phyloP scores from a whole-genome alignment of 2,113 vertebrate species.

The Paratilapia polleni region DNA sequence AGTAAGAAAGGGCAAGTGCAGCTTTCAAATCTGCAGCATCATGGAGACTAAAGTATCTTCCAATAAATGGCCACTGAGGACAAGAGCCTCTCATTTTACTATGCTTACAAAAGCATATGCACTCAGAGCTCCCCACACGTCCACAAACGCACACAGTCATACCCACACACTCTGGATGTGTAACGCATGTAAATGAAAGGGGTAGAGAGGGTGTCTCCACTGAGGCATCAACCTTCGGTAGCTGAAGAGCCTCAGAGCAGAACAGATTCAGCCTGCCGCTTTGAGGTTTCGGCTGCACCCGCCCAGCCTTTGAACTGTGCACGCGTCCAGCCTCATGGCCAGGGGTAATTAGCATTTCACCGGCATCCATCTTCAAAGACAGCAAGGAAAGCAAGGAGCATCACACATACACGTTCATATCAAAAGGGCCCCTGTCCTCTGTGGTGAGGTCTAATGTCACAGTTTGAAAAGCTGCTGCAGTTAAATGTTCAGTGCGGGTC shows the following conservation, averaged over 20 bases:
- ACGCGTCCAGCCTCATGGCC: conserved; percentile 58
- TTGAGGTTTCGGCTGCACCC: conserved; percentile 64
- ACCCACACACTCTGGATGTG: conserved; percentile 30
- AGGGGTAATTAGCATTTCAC: conserved; percentile 71
- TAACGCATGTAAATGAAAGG: conserved; percentile 37
- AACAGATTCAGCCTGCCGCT: conserved; percentile 64
- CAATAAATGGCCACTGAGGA: conserved; percentile 7
- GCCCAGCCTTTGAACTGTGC: conserved; percentile 69
- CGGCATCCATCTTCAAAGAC: conserved; percentile 72
- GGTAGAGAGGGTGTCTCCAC: conserved; percentile 39
- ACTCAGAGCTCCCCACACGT: background rate
- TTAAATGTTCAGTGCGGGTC: conserved; percentile 17
- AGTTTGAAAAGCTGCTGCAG: conserved; percentile 52
- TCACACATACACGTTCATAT: conserved; percentile 46
- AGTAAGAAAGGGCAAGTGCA: background rate
- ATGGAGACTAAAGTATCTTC: conserved; percentile 21
- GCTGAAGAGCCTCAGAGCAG: conserved; percentile 57
- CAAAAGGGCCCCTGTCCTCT: conserved; percentile 58
- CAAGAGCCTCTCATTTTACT: conserved; percentile 30
- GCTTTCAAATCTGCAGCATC: conserved; percentile 42
- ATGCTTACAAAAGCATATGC: conserved; percentile 40
- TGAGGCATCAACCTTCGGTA: conserved; percentile 50
- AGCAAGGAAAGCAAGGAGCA: conserved; percentile 46
- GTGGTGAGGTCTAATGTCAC: conserved; percentile 52
- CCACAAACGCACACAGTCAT: conserved; percentile 31